Percentiles rank a stretch among this genome's conserved stretches.
Evolutionary conservation across 2,113 vertebrate genomes (phyloP).

Genomic region (Saccopteryx leptura): DNA sequence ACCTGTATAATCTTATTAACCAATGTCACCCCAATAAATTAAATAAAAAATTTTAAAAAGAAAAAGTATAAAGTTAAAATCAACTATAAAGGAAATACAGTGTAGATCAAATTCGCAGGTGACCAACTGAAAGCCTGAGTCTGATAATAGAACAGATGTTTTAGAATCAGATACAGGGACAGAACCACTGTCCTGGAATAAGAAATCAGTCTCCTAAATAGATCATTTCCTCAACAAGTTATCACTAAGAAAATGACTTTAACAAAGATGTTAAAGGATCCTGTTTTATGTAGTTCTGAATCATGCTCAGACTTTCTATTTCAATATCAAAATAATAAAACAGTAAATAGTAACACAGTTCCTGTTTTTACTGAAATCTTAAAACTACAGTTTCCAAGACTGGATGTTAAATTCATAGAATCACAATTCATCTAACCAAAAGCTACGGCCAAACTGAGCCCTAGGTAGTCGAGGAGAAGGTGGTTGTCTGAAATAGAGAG

Average conservation of each 20-base stretch:
- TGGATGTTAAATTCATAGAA: background rate
- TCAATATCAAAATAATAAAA: conserved; percentile 63
- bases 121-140: conserved; percentile 15
- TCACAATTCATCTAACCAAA: background rate
- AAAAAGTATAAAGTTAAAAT: no score
- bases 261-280: conserved; percentile 4
- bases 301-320: conserved; percentile 40
- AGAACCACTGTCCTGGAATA: background rate
- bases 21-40: no score
- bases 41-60: no score
- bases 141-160: conserved; percentile 40
- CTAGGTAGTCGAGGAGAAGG: background rate
- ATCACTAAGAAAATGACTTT: conserved; percentile 65
- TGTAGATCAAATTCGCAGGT: background rate
- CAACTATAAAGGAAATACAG: background rate
- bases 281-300: background rate
- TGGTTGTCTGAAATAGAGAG: background rate
- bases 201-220: conserved; percentile 41
- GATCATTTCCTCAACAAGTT: conserved; percentile 29
- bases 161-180: conserved; percentile 18
- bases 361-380: conserved; percentile 16
- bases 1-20: no score
- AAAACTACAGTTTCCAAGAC: background rate
- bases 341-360: conserved; percentile 20
- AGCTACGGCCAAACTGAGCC: background rate